These are phyloP conservation scores for Melospiza melodia DNA, from an alignment of 2,113 vertebrate genomes.

Conservation along the genomic window DNA sequence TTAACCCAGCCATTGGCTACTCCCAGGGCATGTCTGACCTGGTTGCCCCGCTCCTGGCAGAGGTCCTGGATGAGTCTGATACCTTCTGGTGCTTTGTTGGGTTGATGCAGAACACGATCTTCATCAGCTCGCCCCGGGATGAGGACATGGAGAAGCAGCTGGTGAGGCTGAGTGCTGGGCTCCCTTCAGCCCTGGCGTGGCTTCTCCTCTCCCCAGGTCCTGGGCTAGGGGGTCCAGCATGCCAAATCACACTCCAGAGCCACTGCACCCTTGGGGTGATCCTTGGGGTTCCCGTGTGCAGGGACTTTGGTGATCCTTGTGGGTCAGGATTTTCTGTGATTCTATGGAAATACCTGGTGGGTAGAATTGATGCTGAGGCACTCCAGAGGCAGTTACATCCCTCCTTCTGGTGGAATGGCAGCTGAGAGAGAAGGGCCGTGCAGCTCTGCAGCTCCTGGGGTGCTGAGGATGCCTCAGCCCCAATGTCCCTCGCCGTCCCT, in stretches of 20 bases:
- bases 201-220: background rate
- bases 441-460: rapidly evolving
- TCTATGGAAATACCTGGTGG: background rate
- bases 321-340: background rate
- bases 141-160: slow-evolving; percentile 98
- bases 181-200: background rate
- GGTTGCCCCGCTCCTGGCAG: slow-evolving; percentile 92
- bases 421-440: background rate
- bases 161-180: slow-evolving; percentile 74
- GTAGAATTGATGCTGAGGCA: background rate
- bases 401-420: background rate
- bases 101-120: slow-evolving; percentile 98
- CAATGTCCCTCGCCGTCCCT: background rate
- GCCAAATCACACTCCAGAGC: background rate
- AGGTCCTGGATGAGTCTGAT: slow-evolving; percentile 94
- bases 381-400: background rate
- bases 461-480: background rate
- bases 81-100: slow-evolving; percentile 99
- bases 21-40: slow-evolving; percentile 98
- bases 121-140: slow-evolving; percentile 93
- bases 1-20: slow-evolving; percentile 90
- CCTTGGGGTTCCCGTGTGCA: background rate
- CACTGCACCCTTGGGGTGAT: background rate
- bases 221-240: background rate
- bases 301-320: background rate